These are phyloP conservation scores for Oenanthe oenanthe DNA, from an alignment of 2,113 vertebrate species.

Conservation along the genomic window DNA sequence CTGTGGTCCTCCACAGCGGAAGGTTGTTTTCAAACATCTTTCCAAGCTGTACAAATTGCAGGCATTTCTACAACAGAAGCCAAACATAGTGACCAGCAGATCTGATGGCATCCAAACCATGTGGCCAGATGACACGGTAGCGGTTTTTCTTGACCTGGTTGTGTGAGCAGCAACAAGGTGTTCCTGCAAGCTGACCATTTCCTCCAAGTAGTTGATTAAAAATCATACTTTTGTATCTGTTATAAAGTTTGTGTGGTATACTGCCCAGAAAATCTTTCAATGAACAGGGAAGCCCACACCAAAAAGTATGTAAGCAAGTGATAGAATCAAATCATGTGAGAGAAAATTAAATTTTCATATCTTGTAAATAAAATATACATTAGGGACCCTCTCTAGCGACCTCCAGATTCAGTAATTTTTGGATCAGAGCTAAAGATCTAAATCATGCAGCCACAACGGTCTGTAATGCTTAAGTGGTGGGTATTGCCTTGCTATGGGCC, in stretches of 20 bases:
- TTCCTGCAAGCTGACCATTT: background rate
- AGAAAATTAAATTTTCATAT: conserved; percentile 81
- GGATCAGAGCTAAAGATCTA: conserved; percentile 47
- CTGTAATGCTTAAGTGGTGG: background rate
- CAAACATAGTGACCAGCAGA: background rate
- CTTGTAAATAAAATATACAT: conserved; percentile 81
- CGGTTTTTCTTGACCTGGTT: background rate
- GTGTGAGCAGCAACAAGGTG: background rate
- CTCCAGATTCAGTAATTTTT: conserved; percentile 73
- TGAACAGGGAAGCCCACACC: conserved; percentile 21
- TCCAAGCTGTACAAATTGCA: background rate
- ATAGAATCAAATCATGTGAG: conserved; percentile 66
- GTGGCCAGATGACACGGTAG: rapidly evolving
- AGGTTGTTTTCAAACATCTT: conserved; percentile 11
- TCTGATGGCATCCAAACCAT: background rate
- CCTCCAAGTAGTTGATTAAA: background rate
- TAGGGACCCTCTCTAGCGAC: conserved; percentile 72
- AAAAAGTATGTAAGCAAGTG: conserved; percentile 46
- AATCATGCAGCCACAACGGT: conserved; percentile 35
- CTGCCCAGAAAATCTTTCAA: conserved; percentile 45
- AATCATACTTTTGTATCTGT: conserved; percentile 26
- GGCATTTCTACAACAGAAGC: background rate
- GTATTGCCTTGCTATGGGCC: conserved; percentile 41
- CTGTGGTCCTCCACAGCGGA: background rate
- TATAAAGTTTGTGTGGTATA: conserved; percentile 44